Conservation (phyloP, 2,888 invertebrate genomes). For the Chloroclystis v-ata region DNA sequence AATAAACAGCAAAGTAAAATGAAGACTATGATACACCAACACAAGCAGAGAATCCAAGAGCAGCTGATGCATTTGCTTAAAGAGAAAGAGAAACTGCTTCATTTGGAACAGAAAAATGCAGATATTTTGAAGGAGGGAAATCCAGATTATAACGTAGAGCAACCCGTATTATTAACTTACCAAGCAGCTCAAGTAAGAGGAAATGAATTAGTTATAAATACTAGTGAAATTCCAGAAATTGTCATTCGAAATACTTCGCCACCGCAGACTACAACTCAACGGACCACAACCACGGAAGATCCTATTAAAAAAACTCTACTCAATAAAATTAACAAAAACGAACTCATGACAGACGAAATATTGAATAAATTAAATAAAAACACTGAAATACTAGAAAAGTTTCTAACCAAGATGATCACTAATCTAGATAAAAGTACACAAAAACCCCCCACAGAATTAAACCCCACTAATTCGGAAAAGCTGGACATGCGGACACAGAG, state of each 20-base stretch:
- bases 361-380: slow-evolving; percentile 58
- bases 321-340: slow-evolving; percentile 46
- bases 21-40: slow-evolving; percentile 42
- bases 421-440: slow-evolving; percentile 26
- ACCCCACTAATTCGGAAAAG: not conserved
- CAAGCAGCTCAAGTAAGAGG: too few species aligned
- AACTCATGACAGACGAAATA: slow-evolving; percentile 52
- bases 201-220: too few species aligned
- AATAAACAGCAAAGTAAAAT: slow-evolving; percentile 42
- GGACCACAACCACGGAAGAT: slow-evolving; percentile 17
- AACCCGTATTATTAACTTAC: too few species aligned
- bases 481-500: not conserved
- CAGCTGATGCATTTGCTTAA: slow-evolving; percentile 46
- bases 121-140: slow-evolving; percentile 16
- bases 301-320: slow-evolving; percentile 31
- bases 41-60: slow-evolving; percentile 48
- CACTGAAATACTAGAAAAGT: slow-evolving; percentile 49
- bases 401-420: slow-evolving; percentile 47
- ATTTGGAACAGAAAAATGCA: slow-evolving; percentile 12
- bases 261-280: slow-evolving; percentile 17
- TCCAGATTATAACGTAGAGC: slow-evolving; percentile 15
- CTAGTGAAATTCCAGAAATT: too few species aligned
- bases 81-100: slow-evolving; percentile 47
- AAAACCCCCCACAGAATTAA: slow-evolving; percentile 4
- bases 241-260: too few species aligned